These are phyloP conservation scores for Hoplodrina ambigua DNA, from an alignment of 2,888 invertebrate species.

Conservation along the genomic window DNA sequence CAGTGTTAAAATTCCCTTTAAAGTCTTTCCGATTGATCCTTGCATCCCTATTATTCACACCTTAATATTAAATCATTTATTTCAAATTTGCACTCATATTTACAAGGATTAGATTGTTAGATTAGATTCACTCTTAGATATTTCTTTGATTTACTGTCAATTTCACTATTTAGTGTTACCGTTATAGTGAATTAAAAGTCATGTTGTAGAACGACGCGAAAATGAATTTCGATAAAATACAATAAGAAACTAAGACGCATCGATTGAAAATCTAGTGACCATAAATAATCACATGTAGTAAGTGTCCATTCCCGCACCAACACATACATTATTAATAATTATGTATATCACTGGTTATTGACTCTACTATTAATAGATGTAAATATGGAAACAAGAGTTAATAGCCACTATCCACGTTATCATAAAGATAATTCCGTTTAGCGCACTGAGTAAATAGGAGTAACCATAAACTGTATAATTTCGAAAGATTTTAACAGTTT, in stretches of 20 bases:
- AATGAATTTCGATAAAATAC: background rate
- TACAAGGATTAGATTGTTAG: too few relatives aligned
- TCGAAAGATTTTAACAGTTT: constrained; percentile 24
- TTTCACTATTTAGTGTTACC: too few relatives aligned
- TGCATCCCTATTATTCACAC: too few relatives aligned
- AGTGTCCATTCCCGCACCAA: constrained; percentile 1
- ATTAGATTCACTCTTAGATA: too few relatives aligned
- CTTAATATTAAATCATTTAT: too few relatives aligned
- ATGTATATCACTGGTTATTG: constrained; percentile 26
- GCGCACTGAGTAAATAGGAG: constrained; percentile 36
- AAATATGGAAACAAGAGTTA: constrained; percentile 31
- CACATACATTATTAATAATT: constrained; percentile 19
- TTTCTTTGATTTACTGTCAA: too few relatives aligned
- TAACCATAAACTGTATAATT: constrained; percentile 45
- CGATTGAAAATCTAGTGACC: background rate
- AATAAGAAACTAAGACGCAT: background rate
- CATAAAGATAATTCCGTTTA: constrained; percentile 33
- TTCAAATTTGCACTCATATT: too few relatives aligned
- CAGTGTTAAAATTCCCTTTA: too few relatives aligned
- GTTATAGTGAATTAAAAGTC: too few relatives aligned
- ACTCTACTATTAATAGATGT: constrained; percentile 30
- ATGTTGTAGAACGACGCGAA: too few relatives aligned
- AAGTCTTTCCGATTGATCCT: too few relatives aligned
- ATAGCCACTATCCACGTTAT: constrained; percentile 43
- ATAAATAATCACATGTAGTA: background rate